phyloP scores from a whole-genome alignment of 2,797 vertebrate genomes.

The Xenopus petersii region DNA sequence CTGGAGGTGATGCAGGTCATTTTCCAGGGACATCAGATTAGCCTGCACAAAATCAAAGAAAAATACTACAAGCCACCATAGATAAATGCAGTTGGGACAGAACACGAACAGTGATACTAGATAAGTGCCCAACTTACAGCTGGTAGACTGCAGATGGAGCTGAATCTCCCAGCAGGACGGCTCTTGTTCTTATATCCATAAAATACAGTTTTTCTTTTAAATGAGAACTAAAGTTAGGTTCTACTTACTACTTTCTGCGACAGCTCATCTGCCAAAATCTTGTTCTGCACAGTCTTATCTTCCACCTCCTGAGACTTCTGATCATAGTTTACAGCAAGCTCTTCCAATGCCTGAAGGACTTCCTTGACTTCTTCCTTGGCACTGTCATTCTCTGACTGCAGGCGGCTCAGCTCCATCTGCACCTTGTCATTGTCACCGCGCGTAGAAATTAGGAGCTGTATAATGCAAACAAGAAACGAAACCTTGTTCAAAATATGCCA shows the following conservation, averaged over 20 bases:
- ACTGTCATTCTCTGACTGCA: constrained; percentile 81
- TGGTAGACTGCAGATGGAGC: too few relatives aligned
- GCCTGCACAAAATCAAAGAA: constrained; percentile 61
- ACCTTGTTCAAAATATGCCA: too few relatives aligned
- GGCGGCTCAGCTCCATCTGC: constrained; percentile 81
- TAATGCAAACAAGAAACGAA: not conserved
- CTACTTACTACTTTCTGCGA: constrained; percentile 83
- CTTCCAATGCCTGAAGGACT: constrained; percentile 90
- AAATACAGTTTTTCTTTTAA: too few relatives aligned
- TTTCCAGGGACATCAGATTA: constrained; percentile 80
- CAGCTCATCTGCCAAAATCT: constrained; percentile 87
- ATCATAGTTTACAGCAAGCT: constrained; percentile 89
- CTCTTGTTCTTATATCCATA: too few relatives aligned
- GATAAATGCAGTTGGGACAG: too few relatives aligned
- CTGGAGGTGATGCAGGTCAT: constrained; percentile 83
- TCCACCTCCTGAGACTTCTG: constrained; percentile 90
- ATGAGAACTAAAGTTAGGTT: too few relatives aligned
- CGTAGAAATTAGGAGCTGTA: constrained; percentile 82
- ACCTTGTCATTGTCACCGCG: constrained; percentile 85
- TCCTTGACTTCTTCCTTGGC: constrained; percentile 88
- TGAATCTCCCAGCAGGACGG: too few relatives aligned
- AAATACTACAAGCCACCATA: not conserved
- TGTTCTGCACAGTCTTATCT: constrained; percentile 85
- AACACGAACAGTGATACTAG: too few relatives aligned
- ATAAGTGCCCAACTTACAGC: too few relatives aligned